Evolutionary conservation across 1,140 invertebrate species (phyloP), one percentile per base, ranked within the genome.

Genomic region (Oncopodura yosiiana): DNA sequence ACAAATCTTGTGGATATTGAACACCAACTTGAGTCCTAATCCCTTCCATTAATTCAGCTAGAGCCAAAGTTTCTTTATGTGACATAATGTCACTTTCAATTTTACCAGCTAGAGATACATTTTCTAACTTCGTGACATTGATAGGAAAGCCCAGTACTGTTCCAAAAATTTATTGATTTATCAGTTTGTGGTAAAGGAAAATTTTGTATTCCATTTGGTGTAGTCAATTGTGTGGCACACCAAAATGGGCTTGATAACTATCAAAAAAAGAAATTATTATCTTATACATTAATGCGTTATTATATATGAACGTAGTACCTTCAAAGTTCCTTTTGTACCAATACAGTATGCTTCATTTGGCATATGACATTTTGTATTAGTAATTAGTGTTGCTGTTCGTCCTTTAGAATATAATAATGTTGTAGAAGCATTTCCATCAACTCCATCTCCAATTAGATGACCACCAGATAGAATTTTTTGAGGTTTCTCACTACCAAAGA

Each of bases 121-220:
- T 74, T 70, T 19, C 81, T 73, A 16, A 78, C 81, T 73, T 87
- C 84, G 39, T 77, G 70, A 9, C 83, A 81, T 71, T 91, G 80
- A 64, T 81, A 89, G 30, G 76, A 71, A 14, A 90, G 69, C n/a
- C 82, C 84, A 38, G 74, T 75, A 32, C 81, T 83, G 65, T 87
- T 86, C 24, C 54, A 63, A 62, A 78, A 86, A 69, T 80, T 80
- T 50, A 75, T 78, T 29, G 69, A 56, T 11, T 71, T 50, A 5
- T 73, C 69, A 38, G 71, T 65, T 27, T 57, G 44, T 3, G 82
- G 82, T 1, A 83, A 63, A 4, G 73, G 64, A 62, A 75, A 76
- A 27, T 76, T 69, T 55, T 74, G 72, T 19, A 71, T 65, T 37
- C 59, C 69, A 3, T 61, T 61, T 8, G 61, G 62, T 0, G 70